These are phyloP conservation scores for Uromys caudimaculatus DNA, from an alignment of 2,797 vertebrate species.

Conservation along the genomic window DNA sequence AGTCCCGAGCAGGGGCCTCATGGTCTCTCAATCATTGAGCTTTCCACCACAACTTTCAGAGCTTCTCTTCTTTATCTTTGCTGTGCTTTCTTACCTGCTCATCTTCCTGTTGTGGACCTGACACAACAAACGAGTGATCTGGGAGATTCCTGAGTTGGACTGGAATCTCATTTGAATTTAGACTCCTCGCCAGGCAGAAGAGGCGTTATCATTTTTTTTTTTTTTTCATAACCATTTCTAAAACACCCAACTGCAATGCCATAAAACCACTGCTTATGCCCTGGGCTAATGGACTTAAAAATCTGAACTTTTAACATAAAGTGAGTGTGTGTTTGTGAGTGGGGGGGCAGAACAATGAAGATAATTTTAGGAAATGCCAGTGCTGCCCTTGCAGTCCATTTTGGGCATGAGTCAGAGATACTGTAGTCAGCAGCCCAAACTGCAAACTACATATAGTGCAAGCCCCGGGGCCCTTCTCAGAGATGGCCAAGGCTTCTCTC, in stretches of 20 bases:
- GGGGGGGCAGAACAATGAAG: accelerated
- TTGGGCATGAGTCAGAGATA: not conserved
- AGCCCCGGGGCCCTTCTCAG: accelerated
- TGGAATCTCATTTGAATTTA: not conserved
- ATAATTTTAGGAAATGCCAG: not conserved
- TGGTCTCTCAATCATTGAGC: not conserved
- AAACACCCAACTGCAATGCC: not conserved
- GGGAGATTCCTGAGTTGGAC: not conserved
- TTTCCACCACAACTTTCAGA: not conserved
- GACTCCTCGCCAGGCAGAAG: not conserved
- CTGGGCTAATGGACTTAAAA: not conserved
- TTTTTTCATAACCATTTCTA: not conserved
- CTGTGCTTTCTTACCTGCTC: not conserved
- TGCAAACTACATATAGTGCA: not conserved
- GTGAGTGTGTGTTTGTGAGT: not conserved
- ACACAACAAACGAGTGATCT: not conserved
- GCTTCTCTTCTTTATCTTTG: not conserved
- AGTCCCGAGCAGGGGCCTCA: too few species aligned
- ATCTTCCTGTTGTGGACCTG: not conserved
- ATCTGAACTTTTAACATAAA: not conserved
- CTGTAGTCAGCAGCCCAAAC: not conserved
- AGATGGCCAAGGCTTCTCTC: accelerated
- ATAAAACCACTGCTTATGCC: not conserved
- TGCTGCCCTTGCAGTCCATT: not conserved
- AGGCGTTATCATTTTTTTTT: not conserved